Base-by-base conservation (phyloP, 2,113 vertebrate genomes). In the Tachysurus vachellii region DNA sequence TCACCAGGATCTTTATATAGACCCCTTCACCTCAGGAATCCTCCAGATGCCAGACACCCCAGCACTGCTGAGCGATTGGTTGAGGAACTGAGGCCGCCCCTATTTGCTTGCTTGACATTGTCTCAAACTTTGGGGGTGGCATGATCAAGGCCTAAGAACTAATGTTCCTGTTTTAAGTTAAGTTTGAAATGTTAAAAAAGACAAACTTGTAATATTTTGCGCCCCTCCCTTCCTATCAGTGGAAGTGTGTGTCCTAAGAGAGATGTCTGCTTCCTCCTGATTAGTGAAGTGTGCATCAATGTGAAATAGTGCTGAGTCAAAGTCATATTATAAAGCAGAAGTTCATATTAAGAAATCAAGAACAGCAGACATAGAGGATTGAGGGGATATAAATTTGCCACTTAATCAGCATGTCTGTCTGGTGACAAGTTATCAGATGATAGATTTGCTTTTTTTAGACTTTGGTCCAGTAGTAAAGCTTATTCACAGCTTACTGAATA, bases 91-190 rank as follows among this genome's bases (percentile, higher is more conserved):
- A 59, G 44, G 68, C 87, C 86, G 12, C 86, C 71, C 86, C 86
- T 86, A 77, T 81, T 44, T 57, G 12, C 68, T 88, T 77, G 73
- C 68, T 73, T 90, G 87, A 89, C 85, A 87, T 85, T 85, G 89
- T 81, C 26, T 71, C 47, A 83, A 50, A 59, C 28, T 9, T 9
- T 44, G 54, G 23, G 10, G 62, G 76, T 44, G 66, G 83, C 26
- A 57, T 59, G n/a, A 23, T 3, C 14, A 14, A 80, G 62, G 57
- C 12, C 23, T 57, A 57, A 57, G 53, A 31, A 47, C 50, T n/a
- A 42, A 64, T 0, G 14, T 53, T 28, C 5, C 36, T 44, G 5
- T 64, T 44, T 50, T 3, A 28, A 66, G 73, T 64, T 50, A 36
- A 42, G 53, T 42, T 56, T 59, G 13, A 44, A 42, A n/a, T 16